These are phyloP conservation scores for Proctacanthus coquilletti DNA, from an alignment of 1,140 invertebrate species.

Conservation along the genomic window DNA sequence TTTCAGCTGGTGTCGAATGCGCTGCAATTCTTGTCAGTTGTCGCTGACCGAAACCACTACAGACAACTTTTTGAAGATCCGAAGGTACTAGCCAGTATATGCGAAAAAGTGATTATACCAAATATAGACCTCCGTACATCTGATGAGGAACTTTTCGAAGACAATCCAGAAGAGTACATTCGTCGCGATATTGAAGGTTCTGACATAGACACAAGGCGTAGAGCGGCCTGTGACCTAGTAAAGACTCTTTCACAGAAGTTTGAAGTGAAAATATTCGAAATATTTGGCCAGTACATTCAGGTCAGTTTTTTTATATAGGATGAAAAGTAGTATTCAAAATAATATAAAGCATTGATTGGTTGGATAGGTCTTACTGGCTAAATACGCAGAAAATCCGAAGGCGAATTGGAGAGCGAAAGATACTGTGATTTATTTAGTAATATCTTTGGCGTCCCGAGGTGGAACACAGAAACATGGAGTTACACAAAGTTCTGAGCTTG, in stretches of 20 bases:
- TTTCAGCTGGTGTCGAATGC: slow-evolving; percentile 87
- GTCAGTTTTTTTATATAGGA: neutral
- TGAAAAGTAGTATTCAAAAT: neutral
- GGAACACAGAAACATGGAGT: slow-evolving; percentile 82
- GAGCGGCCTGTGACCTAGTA: slow-evolving; percentile 92
- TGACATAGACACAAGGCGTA: slow-evolving; percentile 88
- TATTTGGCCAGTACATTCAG: slow-evolving; percentile 79
- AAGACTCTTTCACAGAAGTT: slow-evolving; percentile 77
- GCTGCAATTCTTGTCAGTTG: slow-evolving; percentile 83
- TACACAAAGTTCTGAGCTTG: slow-evolving; percentile 76
- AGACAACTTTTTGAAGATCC: slow-evolving; percentile 80
- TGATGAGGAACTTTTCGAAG: slow-evolving; percentile 92
- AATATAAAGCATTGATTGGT: neutral
- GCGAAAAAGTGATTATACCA: slow-evolving; percentile 94
- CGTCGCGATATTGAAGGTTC: slow-evolving; percentile 94
- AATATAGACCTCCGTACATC: slow-evolving; percentile 93
- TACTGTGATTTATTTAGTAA: slow-evolving; percentile 89
- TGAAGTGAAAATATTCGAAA: slow-evolving; percentile 81
- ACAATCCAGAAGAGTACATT: slow-evolving; percentile 97
- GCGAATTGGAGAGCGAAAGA: slow-evolving; percentile 88
- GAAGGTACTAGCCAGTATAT: slow-evolving; percentile 74
- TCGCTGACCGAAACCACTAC: slow-evolving; percentile 81
- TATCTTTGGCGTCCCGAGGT: slow-evolving; percentile 82
- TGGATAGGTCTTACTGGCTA: slow-evolving; percentile 59
- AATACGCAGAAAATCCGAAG: slow-evolving; percentile 58